Evolutionary conservation across 2,797 vertebrate genomes (phyloP).

Genomic region (Oreochromis mossambicus): DNA sequence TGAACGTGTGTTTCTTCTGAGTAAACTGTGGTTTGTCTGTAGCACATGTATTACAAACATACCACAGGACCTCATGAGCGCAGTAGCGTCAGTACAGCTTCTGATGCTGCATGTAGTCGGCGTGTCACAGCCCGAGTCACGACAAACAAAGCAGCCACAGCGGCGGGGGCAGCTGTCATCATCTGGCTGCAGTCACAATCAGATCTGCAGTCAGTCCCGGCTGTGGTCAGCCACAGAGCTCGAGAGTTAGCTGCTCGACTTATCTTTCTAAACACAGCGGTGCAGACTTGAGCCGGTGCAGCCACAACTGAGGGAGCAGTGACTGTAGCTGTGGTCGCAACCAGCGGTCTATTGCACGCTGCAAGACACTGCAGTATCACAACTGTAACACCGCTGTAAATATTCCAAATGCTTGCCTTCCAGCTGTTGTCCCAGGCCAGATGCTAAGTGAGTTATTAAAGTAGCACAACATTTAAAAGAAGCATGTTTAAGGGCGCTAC

Average conservation of each 20-base stretch:
- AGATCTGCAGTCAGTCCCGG: not conserved
- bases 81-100: not conserved
- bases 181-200: not conserved
- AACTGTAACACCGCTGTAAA: not conserved
- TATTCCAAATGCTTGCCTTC: not conserved
- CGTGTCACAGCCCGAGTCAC: not conserved
- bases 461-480: not conserved
- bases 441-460: not conserved
- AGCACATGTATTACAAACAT: not conserved
- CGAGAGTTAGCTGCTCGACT: not conserved
- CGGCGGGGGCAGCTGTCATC: not conserved
- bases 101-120: not conserved
- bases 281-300: not conserved
- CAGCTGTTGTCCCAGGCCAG: not conserved
- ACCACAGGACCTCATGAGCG: not conserved
- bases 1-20: not conserved
- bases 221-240: not conserved
- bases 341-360: not conserved
- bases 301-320: not conserved
- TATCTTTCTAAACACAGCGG: not conserved
- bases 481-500: fast-evolving
- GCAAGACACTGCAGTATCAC: not conserved
- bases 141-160: not conserved
- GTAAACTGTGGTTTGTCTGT: not conserved
- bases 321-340: not conserved